Conservation (phyloP, 2,888 invertebrate species). For the Matsumyia berberina region DNA sequence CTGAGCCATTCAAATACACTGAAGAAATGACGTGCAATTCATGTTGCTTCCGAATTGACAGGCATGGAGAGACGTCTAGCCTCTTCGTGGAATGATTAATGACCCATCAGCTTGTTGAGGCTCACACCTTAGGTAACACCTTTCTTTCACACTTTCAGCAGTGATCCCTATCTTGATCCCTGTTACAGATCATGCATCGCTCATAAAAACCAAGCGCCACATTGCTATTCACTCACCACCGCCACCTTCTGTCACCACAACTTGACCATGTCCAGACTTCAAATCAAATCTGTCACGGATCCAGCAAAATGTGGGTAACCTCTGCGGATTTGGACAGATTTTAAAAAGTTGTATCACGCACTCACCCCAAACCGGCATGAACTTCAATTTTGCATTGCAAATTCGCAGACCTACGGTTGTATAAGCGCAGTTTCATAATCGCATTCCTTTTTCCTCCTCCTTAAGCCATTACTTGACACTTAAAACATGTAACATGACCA, state of each 20-base stretch:
- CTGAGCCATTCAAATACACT: no score
- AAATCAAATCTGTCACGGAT: neutral
- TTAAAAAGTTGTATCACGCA: conserved; percentile 27
- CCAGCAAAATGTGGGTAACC: neutral
- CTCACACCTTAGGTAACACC: neutral
- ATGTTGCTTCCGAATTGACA: no score
- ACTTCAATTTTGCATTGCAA: conserved; percentile 33
- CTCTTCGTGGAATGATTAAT: neutral
- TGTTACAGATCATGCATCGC: neutral
- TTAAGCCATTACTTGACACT: conserved; percentile 48
- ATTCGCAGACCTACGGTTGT: conserved; percentile 31
- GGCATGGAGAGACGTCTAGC: neutral
- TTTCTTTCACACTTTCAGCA: conserved; percentile 11
- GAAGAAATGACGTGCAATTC: no score
- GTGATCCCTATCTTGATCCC: conserved; percentile 10
- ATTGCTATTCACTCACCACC: neutral
- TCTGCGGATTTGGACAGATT: neutral
- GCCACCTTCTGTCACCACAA: neutral
- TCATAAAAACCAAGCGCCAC: neutral
- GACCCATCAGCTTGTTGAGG: neutral
- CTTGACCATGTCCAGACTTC: conserved; percentile 12
- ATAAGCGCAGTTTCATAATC: conserved; percentile 40
- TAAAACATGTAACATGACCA: conserved; percentile 51
- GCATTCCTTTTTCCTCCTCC: conserved; percentile 25
- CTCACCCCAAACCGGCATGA: conserved; percentile 11